A percentile compares a stretch with the other conserved stretches of the same genome.
Conservation (phyloP, 2,888 invertebrate genomes). For the Latrodectus elegans region DNA sequence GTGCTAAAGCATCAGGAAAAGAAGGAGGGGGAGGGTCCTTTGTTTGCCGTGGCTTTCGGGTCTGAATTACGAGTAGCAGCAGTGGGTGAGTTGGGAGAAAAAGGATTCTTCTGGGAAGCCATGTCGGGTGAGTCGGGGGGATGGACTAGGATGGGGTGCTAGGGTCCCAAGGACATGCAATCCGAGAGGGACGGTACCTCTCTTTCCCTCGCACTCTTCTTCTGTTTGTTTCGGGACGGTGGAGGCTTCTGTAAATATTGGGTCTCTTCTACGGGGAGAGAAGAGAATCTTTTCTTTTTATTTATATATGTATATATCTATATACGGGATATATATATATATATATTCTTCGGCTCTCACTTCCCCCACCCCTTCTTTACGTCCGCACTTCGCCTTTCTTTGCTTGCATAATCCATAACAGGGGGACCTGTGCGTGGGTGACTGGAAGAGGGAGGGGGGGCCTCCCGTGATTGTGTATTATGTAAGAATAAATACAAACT, state of each 20-base stretch:
- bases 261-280: slow-evolving; percentile 57
- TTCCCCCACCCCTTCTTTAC: slow-evolving; percentile 31
- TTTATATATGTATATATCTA: slow-evolving; percentile 64
- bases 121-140: slow-evolving; percentile 47
- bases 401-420: slow-evolving; percentile 71
- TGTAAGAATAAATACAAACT: slow-evolving; percentile 71
- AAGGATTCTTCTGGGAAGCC: slow-evolving; percentile 51
- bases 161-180: slow-evolving; percentile 59
- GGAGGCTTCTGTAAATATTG: slow-evolving; percentile 70
- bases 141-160: slow-evolving; percentile 28
- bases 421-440: slow-evolving; percentile 20
- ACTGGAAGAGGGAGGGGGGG: slow-evolving; percentile 8
- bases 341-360: slow-evolving; percentile 10
- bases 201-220: slow-evolving; percentile 31
- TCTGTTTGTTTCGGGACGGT: slow-evolving; percentile 66
- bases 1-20: slow-evolving; percentile 42
- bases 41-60: slow-evolving; percentile 63
- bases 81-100: slow-evolving; percentile 15
- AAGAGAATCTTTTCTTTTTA: slow-evolving; percentile 61
- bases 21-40: slow-evolving; percentile 27
- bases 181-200: slow-evolving; percentile 44
- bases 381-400: slow-evolving; percentile 47
- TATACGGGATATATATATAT: slow-evolving; percentile 62
- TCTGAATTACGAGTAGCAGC: slow-evolving; percentile 66
- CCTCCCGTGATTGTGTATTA: slow-evolving; percentile 70